These are phyloP conservation scores for Meda fulgida DNA, from an alignment of 2,797 vertebrate species.

Conservation along the genomic window DNA sequence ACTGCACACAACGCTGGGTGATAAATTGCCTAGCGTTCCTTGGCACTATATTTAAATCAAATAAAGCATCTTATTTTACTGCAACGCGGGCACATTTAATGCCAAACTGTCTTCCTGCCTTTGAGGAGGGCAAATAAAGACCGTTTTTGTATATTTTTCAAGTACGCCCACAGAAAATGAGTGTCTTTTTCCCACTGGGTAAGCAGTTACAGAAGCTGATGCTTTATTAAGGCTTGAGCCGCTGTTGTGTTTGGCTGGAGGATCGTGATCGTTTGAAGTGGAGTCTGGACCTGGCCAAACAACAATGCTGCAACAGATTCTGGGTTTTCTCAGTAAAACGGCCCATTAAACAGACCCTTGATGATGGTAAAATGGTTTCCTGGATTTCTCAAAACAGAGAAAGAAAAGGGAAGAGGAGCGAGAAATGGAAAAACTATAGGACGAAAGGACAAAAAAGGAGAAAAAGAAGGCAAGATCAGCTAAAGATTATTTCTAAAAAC, in stretches of 20 bases:
- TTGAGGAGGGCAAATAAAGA: constrained; percentile 61
- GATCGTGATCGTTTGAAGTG: constrained; percentile 58
- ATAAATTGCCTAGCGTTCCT: constrained; percentile 13
- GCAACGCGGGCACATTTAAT: constrained; percentile 45
- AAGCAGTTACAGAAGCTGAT: constrained; percentile 57
- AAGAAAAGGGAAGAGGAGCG: background rate
- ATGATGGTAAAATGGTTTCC: constrained; percentile 49
- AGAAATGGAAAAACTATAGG: constrained; percentile 19
- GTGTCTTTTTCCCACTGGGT: constrained; percentile 62
- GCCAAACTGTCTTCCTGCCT: constrained; percentile 46
- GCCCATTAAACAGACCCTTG: constrained; percentile 33
- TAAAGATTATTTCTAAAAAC: background rate
- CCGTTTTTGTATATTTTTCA: constrained; percentile 58
- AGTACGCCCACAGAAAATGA: constrained; percentile 58
- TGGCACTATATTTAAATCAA: constrained; percentile 60
- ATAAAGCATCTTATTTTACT: constrained; percentile 62
- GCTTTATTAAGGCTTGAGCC: constrained; percentile 57
- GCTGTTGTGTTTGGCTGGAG: constrained; percentile 63
- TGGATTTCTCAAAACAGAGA: constrained; percentile 18
- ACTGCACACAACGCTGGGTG: constrained; percentile 6
- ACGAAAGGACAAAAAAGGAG: background rate
- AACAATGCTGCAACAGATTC: constrained; percentile 56
- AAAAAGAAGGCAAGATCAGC: background rate
- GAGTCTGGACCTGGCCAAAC: constrained; percentile 54
- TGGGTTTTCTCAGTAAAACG: constrained; percentile 55